A percentile compares a stretch with the other conserved stretches of the same genome.
Evolutionary conservation across 2,113 vertebrate species (phyloP).

Genomic region (Onychorhynchus coronatus): DNA sequence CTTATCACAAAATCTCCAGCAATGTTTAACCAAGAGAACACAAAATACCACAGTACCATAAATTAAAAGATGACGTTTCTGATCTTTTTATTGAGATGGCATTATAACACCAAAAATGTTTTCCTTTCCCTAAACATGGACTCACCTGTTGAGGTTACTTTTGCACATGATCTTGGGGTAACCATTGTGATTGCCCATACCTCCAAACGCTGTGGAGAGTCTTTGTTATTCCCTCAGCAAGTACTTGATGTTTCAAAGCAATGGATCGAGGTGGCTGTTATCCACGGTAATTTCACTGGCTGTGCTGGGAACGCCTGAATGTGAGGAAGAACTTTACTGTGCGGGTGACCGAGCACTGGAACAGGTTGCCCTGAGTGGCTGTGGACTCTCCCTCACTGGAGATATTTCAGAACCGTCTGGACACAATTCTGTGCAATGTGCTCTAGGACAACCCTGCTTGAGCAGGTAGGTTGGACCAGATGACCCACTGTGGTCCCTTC

Average conservation of each 20-base stretch:
- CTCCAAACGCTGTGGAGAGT: neutral
- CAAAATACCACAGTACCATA: neutral
- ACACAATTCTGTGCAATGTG: neutral
- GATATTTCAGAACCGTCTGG: neutral
- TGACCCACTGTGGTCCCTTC: neutral
- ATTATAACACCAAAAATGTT: neutral
- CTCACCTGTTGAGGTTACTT: neutral
- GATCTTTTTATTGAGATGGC: neutral
- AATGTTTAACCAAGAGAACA: constrained; percentile 45
- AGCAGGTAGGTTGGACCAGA: too few relatives aligned
- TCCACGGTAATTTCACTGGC: neutral
- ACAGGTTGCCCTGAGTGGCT: neutral
- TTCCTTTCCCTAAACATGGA: neutral
- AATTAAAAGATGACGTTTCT: neutral
- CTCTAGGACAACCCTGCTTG: neutral
- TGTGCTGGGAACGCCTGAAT: neutral
- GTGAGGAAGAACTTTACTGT: neutral
- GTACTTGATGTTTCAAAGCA: neutral
- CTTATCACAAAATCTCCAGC: constrained; percentile 17
- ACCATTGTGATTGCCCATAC: neutral
- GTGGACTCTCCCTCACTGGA: neutral
- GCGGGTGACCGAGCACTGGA: neutral
- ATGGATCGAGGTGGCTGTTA: neutral
- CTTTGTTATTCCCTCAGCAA: neutral
- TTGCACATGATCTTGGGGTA: neutral